Evolutionary conservation across 2,888 invertebrate genomes (phyloP), one percentile per base, ranked within the genome.

Genomic region (Eupithecia inturbata): DNA sequence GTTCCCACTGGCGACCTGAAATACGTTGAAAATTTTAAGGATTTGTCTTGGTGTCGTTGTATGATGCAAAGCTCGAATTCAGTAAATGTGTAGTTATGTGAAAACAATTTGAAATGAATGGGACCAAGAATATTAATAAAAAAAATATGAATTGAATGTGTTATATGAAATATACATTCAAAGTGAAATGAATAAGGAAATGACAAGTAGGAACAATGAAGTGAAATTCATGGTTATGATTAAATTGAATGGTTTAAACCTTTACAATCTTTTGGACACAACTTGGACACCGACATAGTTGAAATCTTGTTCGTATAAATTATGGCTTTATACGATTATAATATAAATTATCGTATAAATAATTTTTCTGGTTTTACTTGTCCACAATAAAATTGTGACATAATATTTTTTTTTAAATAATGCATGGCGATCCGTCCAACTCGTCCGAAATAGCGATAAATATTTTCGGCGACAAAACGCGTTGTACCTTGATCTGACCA

Each of bases 1-100:
- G 84, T 97, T 97, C 0, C 97, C 97, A 87, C 97, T 97, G 49
- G 97, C 97, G 77, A 97, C 94, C 94, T 94, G 88, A 10, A 79
- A 84, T 82, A 75, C 41, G 22, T 26, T 6, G 76, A 76, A 74
- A 10, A 7, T 39, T 36, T 22, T 0, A 26, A 57, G 0, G 1
- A 26, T 14, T 0, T 3, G 3, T 57, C 5, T 22, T 57, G 12
- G 57, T 26, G 4, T 3, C 9, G 26, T 53, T 53, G 4, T 57
- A 26, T 57, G 26, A 26, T 57, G 57, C 57, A 26, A 57, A 57
- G 57, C 57, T 22, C 22, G n/a, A 53, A 53, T 53, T 53, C 53
- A 53, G 10, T 41, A 22, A 53, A 33, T 33, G 33, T 68, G 33
- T 14, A 31, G 33, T 19, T 64, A n/a, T 22, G 7, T 73, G 12